A percentile compares a stretch with the other conserved stretches of the same genome.
Evolutionary conservation across 2,888 invertebrate species (phyloP).

Genomic region (Anthrax anthrax): DNA sequence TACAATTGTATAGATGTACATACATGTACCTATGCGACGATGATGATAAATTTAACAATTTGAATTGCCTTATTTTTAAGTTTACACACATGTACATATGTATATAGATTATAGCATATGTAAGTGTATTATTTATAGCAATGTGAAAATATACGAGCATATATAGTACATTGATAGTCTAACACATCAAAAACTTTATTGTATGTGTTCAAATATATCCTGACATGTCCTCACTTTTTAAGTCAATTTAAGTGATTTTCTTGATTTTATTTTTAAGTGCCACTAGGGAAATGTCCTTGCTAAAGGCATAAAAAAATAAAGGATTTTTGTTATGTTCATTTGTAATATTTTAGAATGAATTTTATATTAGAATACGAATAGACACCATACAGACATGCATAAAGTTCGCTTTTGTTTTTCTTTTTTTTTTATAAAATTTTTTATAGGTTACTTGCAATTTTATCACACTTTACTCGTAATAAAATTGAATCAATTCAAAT

Average conservation of each 20-base stretch:
- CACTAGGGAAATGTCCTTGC: background rate
- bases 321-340: too few relatives aligned
- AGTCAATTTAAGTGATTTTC: constrained; percentile 8
- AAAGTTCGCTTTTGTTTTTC: too few relatives aligned
- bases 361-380: too few relatives aligned
- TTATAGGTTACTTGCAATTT: background rate
- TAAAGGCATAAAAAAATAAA: background rate
- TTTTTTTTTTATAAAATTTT: background rate
- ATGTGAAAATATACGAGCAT: background rate
- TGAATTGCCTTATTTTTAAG: background rate
- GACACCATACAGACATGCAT: too few relatives aligned
- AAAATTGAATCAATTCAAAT: constrained; percentile 6
- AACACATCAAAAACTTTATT: background rate
- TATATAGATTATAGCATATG: too few relatives aligned
- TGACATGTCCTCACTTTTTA: constrained; percentile 2
- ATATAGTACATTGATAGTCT: background rate
- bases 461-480: background rate
- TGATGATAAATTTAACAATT: background rate
- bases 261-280: constrained; percentile 5
- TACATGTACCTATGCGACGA: too few relatives aligned
- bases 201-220: too few relatives aligned
- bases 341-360: too few relatives aligned
- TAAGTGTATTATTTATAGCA: too few relatives aligned
- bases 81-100: background rate
- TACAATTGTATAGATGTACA: too few relatives aligned